Evolutionary conservation across 2,888 invertebrate species (phyloP).

Genomic region (Pristionchus maxplancki): DNA sequence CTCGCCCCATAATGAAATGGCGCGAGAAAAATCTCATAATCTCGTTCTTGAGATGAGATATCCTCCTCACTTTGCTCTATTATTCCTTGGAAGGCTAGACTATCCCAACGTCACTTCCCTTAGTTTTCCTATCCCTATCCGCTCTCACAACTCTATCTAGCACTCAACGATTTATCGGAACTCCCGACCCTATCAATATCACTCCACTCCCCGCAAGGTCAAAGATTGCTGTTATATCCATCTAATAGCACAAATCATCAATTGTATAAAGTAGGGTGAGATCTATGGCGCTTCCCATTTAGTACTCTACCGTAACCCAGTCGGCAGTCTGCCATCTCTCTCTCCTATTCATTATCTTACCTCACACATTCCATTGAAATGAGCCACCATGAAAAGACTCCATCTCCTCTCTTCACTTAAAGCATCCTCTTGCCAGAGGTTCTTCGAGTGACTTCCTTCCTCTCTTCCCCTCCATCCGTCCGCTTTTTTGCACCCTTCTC

Average conservation of each 20-base stretch:
- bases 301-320: too few relatives aligned
- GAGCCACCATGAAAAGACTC: background rate
- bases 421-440: background rate
- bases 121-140: background rate
- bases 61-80: background rate
- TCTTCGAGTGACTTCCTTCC: background rate
- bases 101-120: background rate
- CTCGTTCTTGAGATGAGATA: constrained; percentile 9
- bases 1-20: background rate
- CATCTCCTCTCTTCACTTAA: background rate
- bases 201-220: background rate
- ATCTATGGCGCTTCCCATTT: too few relatives aligned
- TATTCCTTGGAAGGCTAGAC: background rate
- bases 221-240: background rate
- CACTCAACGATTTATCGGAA: background rate
- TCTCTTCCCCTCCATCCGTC: background rate
- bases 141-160: background rate
- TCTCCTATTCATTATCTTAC: too few relatives aligned
- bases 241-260: too few relatives aligned
- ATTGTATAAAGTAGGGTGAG: too few relatives aligned
- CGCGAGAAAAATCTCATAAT: background rate
- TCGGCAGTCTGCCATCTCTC: too few relatives aligned
- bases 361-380: too few relatives aligned
- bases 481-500: background rate
- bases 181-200: background rate